Evolutionary conservation across 2,113 vertebrate genomes (phyloP).

Genomic region (Montifringilla adamsi): DNA sequence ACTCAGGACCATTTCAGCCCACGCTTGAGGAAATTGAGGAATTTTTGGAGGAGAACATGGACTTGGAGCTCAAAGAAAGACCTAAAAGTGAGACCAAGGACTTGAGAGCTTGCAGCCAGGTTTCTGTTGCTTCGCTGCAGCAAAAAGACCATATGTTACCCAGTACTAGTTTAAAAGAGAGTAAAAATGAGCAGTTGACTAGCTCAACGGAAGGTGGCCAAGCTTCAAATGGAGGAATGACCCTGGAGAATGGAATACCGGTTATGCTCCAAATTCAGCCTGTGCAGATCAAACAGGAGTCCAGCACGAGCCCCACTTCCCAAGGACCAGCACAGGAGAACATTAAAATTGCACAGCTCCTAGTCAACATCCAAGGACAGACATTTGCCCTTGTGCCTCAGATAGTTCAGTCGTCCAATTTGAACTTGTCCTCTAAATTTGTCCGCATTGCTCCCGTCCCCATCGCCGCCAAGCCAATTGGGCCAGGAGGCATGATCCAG

Average conservation of each 20-base stretch:
- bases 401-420: slow-evolving; percentile 81
- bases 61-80: slow-evolving; percentile 80
- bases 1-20: slow-evolving; percentile 88
- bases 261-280: slow-evolving; percentile 90
- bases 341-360: slow-evolving; percentile 89
- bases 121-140: slow-evolving; percentile 53
- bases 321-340: slow-evolving; percentile 77
- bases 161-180: slow-evolving; percentile 57
- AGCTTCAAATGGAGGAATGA: slow-evolving; percentile 58
- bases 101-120: slow-evolving; percentile 71
- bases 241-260: slow-evolving; percentile 76
- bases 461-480: slow-evolving; percentile 89
- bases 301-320: slow-evolving; percentile 62
- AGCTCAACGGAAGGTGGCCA: slow-evolving; percentile 65
- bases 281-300: slow-evolving; percentile 86
- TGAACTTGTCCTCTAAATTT: slow-evolving; percentile 86
- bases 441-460: slow-evolving; percentile 94
- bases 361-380: slow-evolving; percentile 94
- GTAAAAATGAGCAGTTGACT: slow-evolving; percentile 61
- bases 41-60: slow-evolving; percentile 96
- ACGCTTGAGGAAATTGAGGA: slow-evolving; percentile 95
- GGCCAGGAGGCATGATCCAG: slow-evolving; percentile 78
- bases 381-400: slow-evolving; percentile 93
- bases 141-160: slow-evolving; percentile 82
- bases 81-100: slow-evolving; percentile 67